Evolutionary conservation across 2,888 invertebrate genomes (phyloP).

Genomic region (Drosophila greeni): DNA sequence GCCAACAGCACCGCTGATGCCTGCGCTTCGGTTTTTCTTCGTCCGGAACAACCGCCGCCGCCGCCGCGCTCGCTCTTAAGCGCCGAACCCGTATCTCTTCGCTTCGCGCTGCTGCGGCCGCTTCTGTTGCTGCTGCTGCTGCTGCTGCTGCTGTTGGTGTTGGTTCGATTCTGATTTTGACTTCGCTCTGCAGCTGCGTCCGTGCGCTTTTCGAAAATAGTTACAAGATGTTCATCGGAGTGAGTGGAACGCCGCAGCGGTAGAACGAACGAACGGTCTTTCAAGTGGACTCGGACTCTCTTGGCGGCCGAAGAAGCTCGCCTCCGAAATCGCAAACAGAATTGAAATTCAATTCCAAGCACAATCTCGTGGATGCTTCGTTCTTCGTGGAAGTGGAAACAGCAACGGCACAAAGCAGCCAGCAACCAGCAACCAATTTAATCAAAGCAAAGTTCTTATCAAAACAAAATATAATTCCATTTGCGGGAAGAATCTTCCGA

Average conservation of each 20-base stretch:
- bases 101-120: conserved; percentile 16
- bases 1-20: conserved; percentile 71
- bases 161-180: conserved; percentile 65
- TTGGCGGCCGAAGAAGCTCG: conserved; percentile 44
- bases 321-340: conserved; percentile 31
- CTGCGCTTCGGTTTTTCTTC: conserved; percentile 68
- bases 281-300: conserved; percentile 42
- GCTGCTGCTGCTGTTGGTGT: conserved; percentile 53
- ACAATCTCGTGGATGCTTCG: conserved; percentile 20
- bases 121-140: conserved; percentile 35
- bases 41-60: conserved; percentile 26
- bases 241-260: conserved; percentile 77
- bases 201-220: conserved; percentile 77
- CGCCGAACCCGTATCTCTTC: conserved; percentile 50
- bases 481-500: neutral
- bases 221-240: conserved; percentile 78
- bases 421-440: conserved; percentile 3
- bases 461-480: conserved; percentile 1
- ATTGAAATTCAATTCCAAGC: conserved; percentile 19
- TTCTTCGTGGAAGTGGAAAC: conserved; percentile 15
- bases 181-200: conserved; percentile 74
- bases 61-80: conserved; percentile 53
- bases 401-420: conserved; percentile 7
- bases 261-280: conserved; percentile 57
- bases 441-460: conserved; percentile 15